Conservation (phyloP, 2,113 vertebrate species). For the Rhynchopsitta pachyrhyncha region DNA sequence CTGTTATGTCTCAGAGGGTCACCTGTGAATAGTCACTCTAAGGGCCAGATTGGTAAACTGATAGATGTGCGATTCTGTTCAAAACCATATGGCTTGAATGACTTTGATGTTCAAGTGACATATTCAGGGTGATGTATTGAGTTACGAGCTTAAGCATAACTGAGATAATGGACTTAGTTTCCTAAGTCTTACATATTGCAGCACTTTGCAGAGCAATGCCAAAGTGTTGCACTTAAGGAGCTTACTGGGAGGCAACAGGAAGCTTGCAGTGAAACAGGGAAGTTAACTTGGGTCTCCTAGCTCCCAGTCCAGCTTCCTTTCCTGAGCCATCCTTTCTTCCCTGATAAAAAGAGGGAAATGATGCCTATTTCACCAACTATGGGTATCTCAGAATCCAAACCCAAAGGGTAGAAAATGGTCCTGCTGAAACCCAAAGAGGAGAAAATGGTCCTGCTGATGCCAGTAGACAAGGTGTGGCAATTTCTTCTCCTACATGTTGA, state of each 20-base stretch:
- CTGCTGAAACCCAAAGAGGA: slow-evolving; percentile 33
- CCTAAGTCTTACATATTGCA: neutral
- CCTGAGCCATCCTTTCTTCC: neutral
- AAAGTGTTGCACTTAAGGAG: neutral
- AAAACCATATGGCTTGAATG: neutral
- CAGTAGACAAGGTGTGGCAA: slow-evolving; percentile 59
- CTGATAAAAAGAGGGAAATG: neutral
- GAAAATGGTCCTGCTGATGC: slow-evolving; percentile 50
- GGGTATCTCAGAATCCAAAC: slow-evolving; percentile 44
- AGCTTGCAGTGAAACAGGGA: neutral
- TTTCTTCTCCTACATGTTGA: slow-evolving; percentile 39
- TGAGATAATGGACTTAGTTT: neutral
- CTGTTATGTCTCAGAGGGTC: neutral
- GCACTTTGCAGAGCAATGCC: neutral
- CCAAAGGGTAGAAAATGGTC: slow-evolving; percentile 46
- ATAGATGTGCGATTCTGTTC: neutral
- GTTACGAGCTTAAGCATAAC: neutral
- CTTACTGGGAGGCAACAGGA: neutral
- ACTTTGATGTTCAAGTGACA: neutral
- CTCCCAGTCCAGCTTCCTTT: neutral
- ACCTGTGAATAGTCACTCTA: neutral
- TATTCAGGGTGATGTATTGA: neutral
- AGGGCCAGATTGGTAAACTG: neutral
- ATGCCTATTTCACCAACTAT: slow-evolving; percentile 23
- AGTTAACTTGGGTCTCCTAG: neutral